Base-by-base conservation (phyloP, 2,888 invertebrate species). In the Chrysina gloriosa region DNA sequence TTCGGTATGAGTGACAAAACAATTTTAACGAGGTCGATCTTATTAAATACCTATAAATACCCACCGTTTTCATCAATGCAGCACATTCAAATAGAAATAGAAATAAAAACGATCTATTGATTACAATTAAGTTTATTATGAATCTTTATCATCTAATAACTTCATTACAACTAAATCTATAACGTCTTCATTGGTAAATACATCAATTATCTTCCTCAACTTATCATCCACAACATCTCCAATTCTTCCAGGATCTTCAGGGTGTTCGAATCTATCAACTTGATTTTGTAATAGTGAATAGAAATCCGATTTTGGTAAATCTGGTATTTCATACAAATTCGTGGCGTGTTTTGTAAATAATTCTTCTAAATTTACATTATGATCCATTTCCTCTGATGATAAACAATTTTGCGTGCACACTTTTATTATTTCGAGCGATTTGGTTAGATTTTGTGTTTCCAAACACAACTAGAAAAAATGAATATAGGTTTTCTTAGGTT, bases 211-310 rank as follows among this genome's bases (percentile, higher is more conserved):
- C 36, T 84, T 76, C 25, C 78, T 81, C 1, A 78, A 76, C 0
- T 83, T 81, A 31, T 81, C 78, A 19, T 83, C 82, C 69, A 85
- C 83, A n/a, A 81, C 77, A 70, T 85, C 82, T 5, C 82, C 81
- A 14, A 82, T 83, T 1, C 3, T 16, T 14, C 7, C 3, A 5
- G 16, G 21, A 16, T 63, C 63, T 25, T 25, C 36, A 45, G 56
- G n/a, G 2, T 11, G 23, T 23, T 50, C n/a, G 72, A 78, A 78
- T 70, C 76, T 75, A 31, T 70, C 63, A 16, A 65, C 70, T 48
- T 81, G 76, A 77, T 67, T 48, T 77, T 19, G 75, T 73, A 75
- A 76, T 64, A 78, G 76, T 16, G 50, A 31, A 23, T 68, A 61
- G 61, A 79, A 77, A 27, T 79, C 75, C 25, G 68, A 69, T 19